A percentile compares a stretch with the other conserved stretches of the same genome.
These are phyloP conservation scores for Cyprinodon brontotheroides DNA, from an alignment of 2,113 vertebrate genomes.

Conservation along the genomic window DNA sequence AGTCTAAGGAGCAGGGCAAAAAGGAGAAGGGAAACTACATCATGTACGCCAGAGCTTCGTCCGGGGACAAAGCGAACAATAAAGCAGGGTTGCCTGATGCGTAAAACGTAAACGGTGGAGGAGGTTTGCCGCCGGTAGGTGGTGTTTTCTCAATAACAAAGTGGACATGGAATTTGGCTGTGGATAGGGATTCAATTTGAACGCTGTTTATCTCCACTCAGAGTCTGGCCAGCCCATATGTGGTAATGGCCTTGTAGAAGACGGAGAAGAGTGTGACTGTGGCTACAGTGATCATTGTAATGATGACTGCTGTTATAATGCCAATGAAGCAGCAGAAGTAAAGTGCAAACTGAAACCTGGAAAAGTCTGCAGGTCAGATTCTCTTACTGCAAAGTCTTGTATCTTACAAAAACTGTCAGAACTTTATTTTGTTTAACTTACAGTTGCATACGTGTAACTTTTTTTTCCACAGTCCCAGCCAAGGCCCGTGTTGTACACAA, in stretches of 20 bases:
- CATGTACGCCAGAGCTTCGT: constrained; percentile 98
- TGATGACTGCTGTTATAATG: constrained; percentile 88
- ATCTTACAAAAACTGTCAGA: too few species aligned
- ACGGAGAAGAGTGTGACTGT: constrained; percentile 93
- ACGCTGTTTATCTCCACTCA: constrained; percentile 53
- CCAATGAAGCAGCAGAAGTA: constrained; percentile 83
- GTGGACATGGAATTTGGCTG: background rate
- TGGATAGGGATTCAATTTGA: constrained; percentile 37
- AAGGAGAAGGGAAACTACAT: constrained; percentile 97
- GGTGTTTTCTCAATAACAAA: background rate
- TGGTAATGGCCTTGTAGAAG: constrained; percentile 94
- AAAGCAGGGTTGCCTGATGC: too few species aligned
- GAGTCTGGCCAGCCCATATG: constrained; percentile 97
- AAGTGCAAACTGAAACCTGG: constrained; percentile 87
- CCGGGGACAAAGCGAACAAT: constrained; percentile 96
- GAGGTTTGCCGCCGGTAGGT: too few species aligned
- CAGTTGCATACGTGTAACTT: background rate
- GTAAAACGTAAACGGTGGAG: too few species aligned
- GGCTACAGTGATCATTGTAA: constrained; percentile 95
- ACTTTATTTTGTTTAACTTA: background rate
- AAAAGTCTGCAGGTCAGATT: constrained; percentile 87
- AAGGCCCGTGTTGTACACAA: constrained; percentile 91
- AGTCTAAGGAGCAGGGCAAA: constrained; percentile 85
- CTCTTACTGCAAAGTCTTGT: background rate
- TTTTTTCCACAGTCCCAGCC: constrained; percentile 84